phyloP scores from a whole-genome alignment of 2,113 vertebrate species.

The Argyrosomus japonicus region DNA sequence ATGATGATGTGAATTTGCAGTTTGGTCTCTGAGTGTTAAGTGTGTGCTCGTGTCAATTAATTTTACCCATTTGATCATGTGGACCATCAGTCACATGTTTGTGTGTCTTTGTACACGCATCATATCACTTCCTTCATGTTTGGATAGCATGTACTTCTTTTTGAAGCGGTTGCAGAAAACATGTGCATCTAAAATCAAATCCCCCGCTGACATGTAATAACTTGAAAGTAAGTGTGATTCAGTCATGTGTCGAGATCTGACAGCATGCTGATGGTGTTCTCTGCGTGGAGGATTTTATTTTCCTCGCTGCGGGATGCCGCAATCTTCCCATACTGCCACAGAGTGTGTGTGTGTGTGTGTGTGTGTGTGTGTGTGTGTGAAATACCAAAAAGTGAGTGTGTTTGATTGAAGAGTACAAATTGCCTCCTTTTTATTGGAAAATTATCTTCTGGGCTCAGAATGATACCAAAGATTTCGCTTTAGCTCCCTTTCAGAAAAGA shows the following conservation, averaged over 20 bases:
- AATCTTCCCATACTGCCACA: background rate
- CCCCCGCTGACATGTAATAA: constrained; percentile 14
- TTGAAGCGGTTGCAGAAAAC: background rate
- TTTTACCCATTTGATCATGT: background rate
- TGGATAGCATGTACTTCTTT: background rate
- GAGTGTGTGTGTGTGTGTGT: constrained; percentile 2
- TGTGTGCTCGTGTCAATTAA: background rate
- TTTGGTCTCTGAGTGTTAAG: background rate
- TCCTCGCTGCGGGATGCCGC: background rate
- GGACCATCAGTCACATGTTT: background rate
- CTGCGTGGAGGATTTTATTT: constrained; percentile 14
- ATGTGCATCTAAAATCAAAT: constrained; percentile 13
- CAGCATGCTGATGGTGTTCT: background rate
- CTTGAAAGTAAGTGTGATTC: constrained; percentile 4
- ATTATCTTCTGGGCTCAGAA: constrained; percentile 15
- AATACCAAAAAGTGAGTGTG: background rate
- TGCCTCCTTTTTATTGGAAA: constrained; percentile 36
- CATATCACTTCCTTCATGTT: background rate
- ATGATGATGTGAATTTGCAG: too few relatives aligned
- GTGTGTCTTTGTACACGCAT: background rate
- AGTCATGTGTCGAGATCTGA: constrained; percentile 11
- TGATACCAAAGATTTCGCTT: constrained; percentile 25
- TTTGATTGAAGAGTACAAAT: constrained; percentile 26
- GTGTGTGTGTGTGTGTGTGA: background rate
- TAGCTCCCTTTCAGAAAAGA: constrained; percentile 25